Conservation (phyloP, 1,140 invertebrate species). For the Proales similis region DNA sequence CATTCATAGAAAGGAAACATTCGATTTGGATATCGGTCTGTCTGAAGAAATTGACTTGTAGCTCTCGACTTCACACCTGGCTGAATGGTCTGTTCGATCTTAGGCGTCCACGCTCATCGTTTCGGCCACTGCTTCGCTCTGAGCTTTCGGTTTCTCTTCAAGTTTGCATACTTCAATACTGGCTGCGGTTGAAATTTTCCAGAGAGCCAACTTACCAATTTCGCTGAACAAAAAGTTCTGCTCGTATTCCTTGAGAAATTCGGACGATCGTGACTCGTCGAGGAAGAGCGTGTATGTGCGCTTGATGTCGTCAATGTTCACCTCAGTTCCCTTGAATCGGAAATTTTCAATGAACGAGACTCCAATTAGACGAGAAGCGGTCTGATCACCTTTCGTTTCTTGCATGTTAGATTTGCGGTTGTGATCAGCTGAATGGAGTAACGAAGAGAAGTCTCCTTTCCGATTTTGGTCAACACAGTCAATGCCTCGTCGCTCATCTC, state of each 20-base stretch:
- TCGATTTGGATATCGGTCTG: no score
- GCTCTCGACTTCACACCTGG: no score
- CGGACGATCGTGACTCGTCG: conserved; percentile 81
- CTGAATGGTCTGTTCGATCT: no score
- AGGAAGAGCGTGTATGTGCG: conserved; percentile 86
- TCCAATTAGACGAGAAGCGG: not conserved
- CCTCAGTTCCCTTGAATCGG: conserved; percentile 54
- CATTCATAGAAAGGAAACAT: no score
- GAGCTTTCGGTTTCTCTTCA: conserved; percentile 27
- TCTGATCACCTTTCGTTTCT: conserved; percentile 65
- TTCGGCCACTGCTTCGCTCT: not conserved
- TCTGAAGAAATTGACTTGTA: no score
- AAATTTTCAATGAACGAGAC: not conserved
- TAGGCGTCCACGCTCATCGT: conserved; percentile 25
- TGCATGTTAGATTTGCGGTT: conserved; percentile 78
- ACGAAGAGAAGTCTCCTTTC: conserved; percentile 79
- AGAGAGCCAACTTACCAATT: no score
- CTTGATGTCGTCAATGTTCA: conserved; percentile 82
- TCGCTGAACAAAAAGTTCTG: conserved; percentile 81
- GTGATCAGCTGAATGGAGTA: conserved; percentile 99
- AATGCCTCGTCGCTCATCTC: conserved; percentile 85
- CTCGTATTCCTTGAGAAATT: conserved; percentile 89
- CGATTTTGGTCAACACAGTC: conserved; percentile 80
- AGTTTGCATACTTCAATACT: no score
- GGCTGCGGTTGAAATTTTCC: no score